Percentiles rank a stretch among this genome's conserved stretches.
Conservation (phyloP, 2,888 invertebrate species). For the Empis livida region DNA sequence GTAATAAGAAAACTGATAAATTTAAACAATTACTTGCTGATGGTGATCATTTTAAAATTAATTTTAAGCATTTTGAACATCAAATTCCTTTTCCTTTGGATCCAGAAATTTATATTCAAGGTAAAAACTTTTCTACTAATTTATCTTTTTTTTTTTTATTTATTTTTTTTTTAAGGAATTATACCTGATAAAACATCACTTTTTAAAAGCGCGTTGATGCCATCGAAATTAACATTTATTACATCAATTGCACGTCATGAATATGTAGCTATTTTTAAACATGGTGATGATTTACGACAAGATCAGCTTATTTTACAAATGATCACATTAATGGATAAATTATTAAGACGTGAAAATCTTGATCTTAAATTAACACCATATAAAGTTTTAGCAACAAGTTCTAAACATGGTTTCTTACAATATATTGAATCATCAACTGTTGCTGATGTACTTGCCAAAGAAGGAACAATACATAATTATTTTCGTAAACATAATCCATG, state of each 20-base stretch:
- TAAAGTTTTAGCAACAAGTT: constrained; percentile 87
- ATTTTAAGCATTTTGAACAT: constrained; percentile 73
- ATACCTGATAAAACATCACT: constrained; percentile 79
- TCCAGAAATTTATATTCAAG: constrained; percentile 65
- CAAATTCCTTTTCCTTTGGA: constrained; percentile 90
- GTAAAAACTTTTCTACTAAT: too few species aligned
- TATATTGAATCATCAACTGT: constrained; percentile 88
- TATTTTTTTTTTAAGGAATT: constrained; percentile 36
- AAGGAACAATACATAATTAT: constrained; percentile 86
- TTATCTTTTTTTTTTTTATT: too few species aligned
- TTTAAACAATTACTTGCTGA: constrained; percentile 74
- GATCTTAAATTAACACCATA: constrained; percentile 95
- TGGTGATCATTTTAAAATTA: constrained; percentile 66
- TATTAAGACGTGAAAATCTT: constrained; percentile 85
- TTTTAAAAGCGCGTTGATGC: constrained; percentile 95
- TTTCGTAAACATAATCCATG: constrained; percentile 83
- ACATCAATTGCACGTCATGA: constrained; percentile 56
- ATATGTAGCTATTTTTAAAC: constrained; percentile 93
- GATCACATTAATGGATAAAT: constrained; percentile 95
- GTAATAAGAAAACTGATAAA: constrained; percentile 83
- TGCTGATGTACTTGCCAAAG: constrained; percentile 76
- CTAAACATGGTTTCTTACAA: constrained; percentile 92
- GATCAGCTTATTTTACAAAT: constrained; percentile 97
- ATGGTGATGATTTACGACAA: constrained; percentile 94
- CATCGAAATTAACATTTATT: constrained; percentile 76